Base-by-base conservation (phyloP, 1,140 invertebrate species). In the Gonatopus flavifemur region DNA sequence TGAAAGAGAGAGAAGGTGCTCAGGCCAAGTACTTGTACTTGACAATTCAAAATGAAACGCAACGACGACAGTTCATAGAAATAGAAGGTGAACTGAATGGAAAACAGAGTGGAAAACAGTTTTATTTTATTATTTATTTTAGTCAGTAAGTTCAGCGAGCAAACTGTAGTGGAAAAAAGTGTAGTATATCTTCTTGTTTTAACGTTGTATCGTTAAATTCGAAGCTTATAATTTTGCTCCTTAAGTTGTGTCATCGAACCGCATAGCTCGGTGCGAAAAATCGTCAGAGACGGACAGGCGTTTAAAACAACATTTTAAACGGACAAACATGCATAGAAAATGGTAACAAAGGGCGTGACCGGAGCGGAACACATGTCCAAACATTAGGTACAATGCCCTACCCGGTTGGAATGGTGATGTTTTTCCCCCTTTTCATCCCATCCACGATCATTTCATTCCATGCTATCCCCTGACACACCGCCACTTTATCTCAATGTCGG, bases 341-440 rank as follows among this genome's bases (percentile, higher is more conserved):
- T 66, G 55, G 63, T 70, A 72, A 77, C 76, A 78, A 77, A 75
- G 69, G 74, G 74, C 74, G 74, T 78, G 74, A 76, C 74, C 66
- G 64, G 62, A 69, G 73, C 72, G 74, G 72, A 78, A 78, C 76
- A 77, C 72, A 78, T 78, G 76, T 78, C 75, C 74, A 78, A 78
- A 76, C 74, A 77, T 72, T 62, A 62, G 60, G 51, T 57, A 78
- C 74, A 78, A 78, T 77, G 64, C 67, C 58, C 66, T 66, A 59
- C 66, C n/a, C 63, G 57, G 69, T 70, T 61, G 66, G 66, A 67
- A 74, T 72, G 64, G 67, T 69, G 47, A 48, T 41, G 49, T 43
- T 40, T 49, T 41, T 39, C 39, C 19, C 32, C 22, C 25, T 36
- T n/a, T 36, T 21, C 19, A 30, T 35, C 15, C 25, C 45, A 22